Evolutionary conservation across 2,797 vertebrate species (phyloP).

Genomic region (Cryptoprocta ferox): DNA sequence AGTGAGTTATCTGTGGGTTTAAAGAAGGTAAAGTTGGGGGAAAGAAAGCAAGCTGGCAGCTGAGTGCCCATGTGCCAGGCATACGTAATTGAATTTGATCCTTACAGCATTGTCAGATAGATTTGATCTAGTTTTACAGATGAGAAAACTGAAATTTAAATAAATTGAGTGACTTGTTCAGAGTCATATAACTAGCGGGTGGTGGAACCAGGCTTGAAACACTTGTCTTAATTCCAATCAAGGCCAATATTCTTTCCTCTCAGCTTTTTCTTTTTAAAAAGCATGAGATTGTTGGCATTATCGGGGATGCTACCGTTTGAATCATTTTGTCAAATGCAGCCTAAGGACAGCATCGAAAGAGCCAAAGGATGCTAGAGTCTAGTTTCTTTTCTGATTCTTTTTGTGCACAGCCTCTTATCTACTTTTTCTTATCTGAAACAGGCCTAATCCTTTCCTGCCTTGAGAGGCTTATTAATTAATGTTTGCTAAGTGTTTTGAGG

Average conservation of each 20-base stretch:
- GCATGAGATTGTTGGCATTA: not conserved
- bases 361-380: not conserved
- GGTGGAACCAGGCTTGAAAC: not conserved
- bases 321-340: slow-evolving; percentile 7
- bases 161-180: slow-evolving; percentile 40
- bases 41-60: not conserved
- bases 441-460: slow-evolving; percentile 53
- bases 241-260: slow-evolving; percentile 1
- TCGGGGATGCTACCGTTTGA: not conserved
- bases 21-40: slow-evolving; percentile 25
- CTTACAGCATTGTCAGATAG: slow-evolving; percentile 24
- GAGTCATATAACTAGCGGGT: not conserved
- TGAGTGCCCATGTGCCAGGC: not conserved
- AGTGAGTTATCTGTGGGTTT: not conserved
- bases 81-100: slow-evolving; percentile 61
- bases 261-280: slow-evolving; percentile 10
- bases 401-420: slow-evolving; percentile 38
- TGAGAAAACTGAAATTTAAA: slow-evolving; percentile 53
- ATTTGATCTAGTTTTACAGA: slow-evolving; percentile 61
- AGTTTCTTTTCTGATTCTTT: slow-evolving; percentile 51
- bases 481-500: slow-evolving; percentile 58
- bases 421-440: slow-evolving; percentile 62
- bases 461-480: slow-evolving; percentile 67
- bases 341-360: not conserved
- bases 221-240: slow-evolving; percentile 20